A percentile compares a stretch with the other conserved stretches of the same genome.
phyloP scores from a whole-genome alignment of 2,797 vertebrate genomes.

The Gymnocypris eckloni region DNA sequence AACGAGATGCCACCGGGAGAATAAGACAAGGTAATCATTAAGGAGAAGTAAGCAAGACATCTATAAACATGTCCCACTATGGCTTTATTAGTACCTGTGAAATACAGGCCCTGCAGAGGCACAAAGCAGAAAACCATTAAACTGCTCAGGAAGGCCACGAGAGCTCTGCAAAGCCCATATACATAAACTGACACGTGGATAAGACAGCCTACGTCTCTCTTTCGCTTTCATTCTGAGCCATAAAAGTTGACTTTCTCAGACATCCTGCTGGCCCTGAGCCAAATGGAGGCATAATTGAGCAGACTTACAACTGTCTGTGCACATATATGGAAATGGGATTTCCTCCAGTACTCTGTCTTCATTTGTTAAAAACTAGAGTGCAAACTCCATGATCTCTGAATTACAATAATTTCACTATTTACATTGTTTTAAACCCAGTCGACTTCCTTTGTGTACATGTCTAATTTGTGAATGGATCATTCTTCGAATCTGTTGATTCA shows the following conservation, averaged over 20 bases:
- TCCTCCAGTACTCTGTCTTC: conserved; percentile 2
- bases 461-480: neutral
- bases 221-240: neutral
- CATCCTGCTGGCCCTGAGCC: conserved; percentile 8
- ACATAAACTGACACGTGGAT: conserved; percentile 45
- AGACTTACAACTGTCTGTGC: conserved; percentile 1
- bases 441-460: neutral
- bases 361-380: neutral
- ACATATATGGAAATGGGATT: neutral
- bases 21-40: conserved; percentile 24
- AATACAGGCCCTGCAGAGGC: conserved; percentile 41
- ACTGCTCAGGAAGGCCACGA: conserved; percentile 40
- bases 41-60: conserved; percentile 48
- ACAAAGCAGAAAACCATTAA: conserved; percentile 52
- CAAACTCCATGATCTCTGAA: conserved; percentile 13
- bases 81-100: conserved; percentile 48
- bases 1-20: conserved; percentile 1
- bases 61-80: conserved; percentile 41
- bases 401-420: neutral
- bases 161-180: conserved; percentile 39
- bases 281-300: conserved; percentile 13
- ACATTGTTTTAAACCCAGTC: neutral
- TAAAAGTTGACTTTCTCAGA: conserved; percentile 36
- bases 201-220: conserved; percentile 24
- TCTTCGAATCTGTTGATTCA: neutral